These are phyloP conservation scores for Nephotettix cincticeps DNA, from an alignment of 1,140 invertebrate species.

Conservation along the genomic window DNA sequence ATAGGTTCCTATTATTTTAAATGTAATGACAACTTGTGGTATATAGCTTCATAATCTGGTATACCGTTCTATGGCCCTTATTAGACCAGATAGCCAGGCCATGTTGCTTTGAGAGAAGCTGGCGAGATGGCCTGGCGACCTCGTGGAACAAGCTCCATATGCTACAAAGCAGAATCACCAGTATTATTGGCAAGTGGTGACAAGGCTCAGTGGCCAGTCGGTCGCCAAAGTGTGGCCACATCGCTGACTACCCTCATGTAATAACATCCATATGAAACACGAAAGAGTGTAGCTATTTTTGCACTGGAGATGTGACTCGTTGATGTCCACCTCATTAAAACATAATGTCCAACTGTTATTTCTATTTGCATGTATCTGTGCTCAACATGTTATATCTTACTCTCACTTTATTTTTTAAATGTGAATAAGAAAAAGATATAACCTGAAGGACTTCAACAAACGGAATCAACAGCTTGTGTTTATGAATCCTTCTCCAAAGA, in stretches of 20 bases:
- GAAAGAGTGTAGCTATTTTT: not conserved
- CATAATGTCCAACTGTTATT: not conserved
- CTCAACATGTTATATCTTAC: not conserved
- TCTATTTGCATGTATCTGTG: not conserved
- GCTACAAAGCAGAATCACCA: no score
- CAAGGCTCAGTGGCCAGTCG: no score
- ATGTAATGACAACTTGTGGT: not conserved
- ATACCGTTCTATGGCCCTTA: not conserved
- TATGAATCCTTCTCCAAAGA: constrained; percentile 23
- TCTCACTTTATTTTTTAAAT: constrained; percentile 13
- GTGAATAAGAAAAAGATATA: no score
- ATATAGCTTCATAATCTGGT: not conserved
- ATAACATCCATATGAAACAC: no score
- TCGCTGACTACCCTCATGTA: no score
- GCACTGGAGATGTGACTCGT: not conserved
- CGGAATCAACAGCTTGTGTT: constrained; percentile 27
- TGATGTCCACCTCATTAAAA: not conserved
- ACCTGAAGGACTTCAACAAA: constrained; percentile 25
- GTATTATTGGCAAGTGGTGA: no score
- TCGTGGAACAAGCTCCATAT: no score
- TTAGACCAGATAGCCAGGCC: no score
- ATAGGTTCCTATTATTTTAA: not conserved
- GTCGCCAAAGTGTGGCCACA: no score
- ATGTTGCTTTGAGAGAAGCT: not conserved
- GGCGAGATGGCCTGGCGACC: no score